phyloP scores from a whole-genome alignment of 2,888 invertebrate genomes.

The Ennomos erosarius region DNA sequence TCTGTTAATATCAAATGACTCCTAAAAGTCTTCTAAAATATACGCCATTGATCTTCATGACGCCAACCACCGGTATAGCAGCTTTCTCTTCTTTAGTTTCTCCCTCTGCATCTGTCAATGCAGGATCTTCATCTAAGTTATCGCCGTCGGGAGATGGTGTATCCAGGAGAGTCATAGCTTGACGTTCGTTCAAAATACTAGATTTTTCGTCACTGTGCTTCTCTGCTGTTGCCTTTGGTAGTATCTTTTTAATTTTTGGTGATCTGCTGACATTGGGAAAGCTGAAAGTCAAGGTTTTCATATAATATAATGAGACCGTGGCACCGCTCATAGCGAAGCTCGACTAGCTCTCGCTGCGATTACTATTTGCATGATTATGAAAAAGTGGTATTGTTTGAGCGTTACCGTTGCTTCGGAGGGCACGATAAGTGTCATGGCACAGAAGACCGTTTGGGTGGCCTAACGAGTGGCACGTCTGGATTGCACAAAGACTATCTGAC shows the following conservation, averaged over 20 bases:
- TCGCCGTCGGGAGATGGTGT: slow-evolving; percentile 63
- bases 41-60: slow-evolving; percentile 60
- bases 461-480: no score
- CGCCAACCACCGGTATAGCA: slow-evolving; percentile 44
- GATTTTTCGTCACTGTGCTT: neutral
- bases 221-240: neutral
- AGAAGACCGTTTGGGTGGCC: no score
- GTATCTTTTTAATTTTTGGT: neutral
- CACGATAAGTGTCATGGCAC: no score
- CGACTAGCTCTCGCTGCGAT: no score
- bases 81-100: slow-evolving; percentile 17
- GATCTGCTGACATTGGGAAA: neutral
- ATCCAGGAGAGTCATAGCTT: slow-evolving; percentile 50
- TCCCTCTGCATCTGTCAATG: slow-evolving; percentile 38
- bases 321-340: no score
- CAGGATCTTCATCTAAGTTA: slow-evolving; percentile 47
- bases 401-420: no score
- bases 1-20: slow-evolving; percentile 18
- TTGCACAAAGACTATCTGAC: no score
- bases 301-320: no score
- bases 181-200: slow-evolving; percentile 37
- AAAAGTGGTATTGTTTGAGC: no score
- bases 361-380: no score
- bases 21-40: slow-evolving; percentile 55
- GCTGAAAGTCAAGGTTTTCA: no score